Evolutionary conservation across 2,888 invertebrate species (phyloP).

Genomic region (Brenthis daphne): DNA sequence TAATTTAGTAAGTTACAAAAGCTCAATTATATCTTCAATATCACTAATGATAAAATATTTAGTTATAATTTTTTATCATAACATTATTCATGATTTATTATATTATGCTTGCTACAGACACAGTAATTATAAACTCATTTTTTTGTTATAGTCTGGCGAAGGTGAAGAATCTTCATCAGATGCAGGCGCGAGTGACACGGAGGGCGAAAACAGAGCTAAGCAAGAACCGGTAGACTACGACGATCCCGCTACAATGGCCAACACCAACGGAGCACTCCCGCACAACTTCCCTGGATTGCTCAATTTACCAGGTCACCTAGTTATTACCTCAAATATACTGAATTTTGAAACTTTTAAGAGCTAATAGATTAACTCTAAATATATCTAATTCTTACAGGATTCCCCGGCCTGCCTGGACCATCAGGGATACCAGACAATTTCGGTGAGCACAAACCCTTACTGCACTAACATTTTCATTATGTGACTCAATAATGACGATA

Average conservation of each 20-base stretch:
- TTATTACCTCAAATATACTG: not conserved
- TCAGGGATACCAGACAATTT: slow-evolving; percentile 94
- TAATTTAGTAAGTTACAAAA: slow-evolving; percentile 62
- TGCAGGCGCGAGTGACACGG: slow-evolving; percentile 88
- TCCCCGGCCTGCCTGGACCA: slow-evolving; percentile 89
- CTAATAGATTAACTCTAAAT: slow-evolving; percentile 9
- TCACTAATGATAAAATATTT: not conserved
- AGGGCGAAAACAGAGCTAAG: slow-evolving; percentile 85
- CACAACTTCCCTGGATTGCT: slow-evolving; percentile 91
- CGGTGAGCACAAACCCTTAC: slow-evolving; percentile 82
- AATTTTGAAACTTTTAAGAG: not conserved
- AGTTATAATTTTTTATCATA: not conserved
- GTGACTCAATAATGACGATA: slow-evolving; percentile 58
- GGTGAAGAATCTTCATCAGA: slow-evolving; percentile 94
- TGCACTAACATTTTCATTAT: slow-evolving; percentile 49
- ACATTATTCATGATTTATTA: not conserved
- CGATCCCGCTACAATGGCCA: slow-evolving; percentile 85
- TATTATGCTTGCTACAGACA: not conserved
- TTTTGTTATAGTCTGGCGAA: slow-evolving; percentile 59
- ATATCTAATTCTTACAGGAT: slow-evolving; percentile 76
- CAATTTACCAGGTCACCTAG: slow-evolving; percentile 87
- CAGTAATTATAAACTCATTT: too few relatives aligned
- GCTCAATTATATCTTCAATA: not conserved
- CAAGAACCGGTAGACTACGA: slow-evolving; percentile 88
- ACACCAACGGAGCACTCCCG: slow-evolving; percentile 84